Base-by-base conservation (phyloP, 53 echinoderm and acorn worm species). In the Stichopus horrens region DNA sequence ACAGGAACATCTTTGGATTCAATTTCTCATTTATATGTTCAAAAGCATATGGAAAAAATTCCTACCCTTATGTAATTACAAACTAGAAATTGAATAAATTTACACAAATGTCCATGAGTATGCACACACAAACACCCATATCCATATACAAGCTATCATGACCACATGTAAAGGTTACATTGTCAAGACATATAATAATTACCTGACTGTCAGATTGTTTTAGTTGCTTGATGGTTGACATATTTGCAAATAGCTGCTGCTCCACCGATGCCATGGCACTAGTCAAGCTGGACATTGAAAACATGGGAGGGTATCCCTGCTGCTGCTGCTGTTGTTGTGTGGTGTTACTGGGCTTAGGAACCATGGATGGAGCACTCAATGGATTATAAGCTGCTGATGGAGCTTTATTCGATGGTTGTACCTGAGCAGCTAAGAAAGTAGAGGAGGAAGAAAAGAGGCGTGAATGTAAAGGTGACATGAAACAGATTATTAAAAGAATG, bases 201-300 rank as follows among this genome's bases (percentile, higher is more conserved):
- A 87, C 87, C 75, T 87, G 87, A 87, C 87, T 87, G 75, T 75
- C 89, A 13, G 87, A 75, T 86, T 95, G 93, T 66, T 96, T 95
- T 75, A 95, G 93, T 86, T 95, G 91, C 79, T 96, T 87, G 21
- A 87, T 87, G 56, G 74, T 87, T 16, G 87, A 74, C 87, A 87
- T 87, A n/a, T 75, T 87, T 54, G 74, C 87, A 55, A 87, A 94
- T 6, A 98, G 93, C 65, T 99, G 95, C 51, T 99, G 96, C 85
- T 99, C 99, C 57, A 94, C 95, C n/a, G 98, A 96, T 9, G 99
- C 94, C 96, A 99, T 99, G 77, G 96, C 96, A 68, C 88, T 92
- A 37, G 99, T 94, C 79, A 99, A 88, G 20, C 85, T 85, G 18
- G 85, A 85, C 85, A 85, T 52, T 21, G 85, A 85, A 67, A 85